Base-by-base conservation (phyloP, 2,888 invertebrate genomes). In the Drosophila formosana region DNA sequence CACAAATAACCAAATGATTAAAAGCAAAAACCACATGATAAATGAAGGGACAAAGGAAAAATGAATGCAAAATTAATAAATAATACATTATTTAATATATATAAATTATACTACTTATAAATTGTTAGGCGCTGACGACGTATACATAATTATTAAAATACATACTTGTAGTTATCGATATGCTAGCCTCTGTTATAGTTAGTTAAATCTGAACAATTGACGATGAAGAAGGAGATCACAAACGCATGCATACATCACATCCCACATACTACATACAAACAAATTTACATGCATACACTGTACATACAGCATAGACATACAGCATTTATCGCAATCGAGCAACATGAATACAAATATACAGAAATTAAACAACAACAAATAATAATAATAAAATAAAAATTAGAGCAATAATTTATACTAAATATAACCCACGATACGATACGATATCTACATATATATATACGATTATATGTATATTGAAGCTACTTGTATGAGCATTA, bases 161-260 rank as follows among this genome's bases (percentile, higher is more conserved):
- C 39, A 60, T 63, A 76, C 64, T 62, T 61, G 62, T 66, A 68
- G 64, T 57, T 69, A 74, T 62, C 74, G 49, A 73, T 73, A 78
- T 75, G 70, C 69, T 79, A 80, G 72, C 64, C 76, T 73, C 79
- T 73, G 84, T 84, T 88, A 88, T 88, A 88, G 89, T 82, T 88
- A 88, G 89, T 76, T 72, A 80, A 80, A 80, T 72, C 72, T 80
- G 66, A 76, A 72, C 66, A 69, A 68, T 60, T 68, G 52, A 41
- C 18, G 39, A 63, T 61, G 34, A 37, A n/a, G 34, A n/a, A n/a
- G n/a, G 5, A 34, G 45, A 56, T 49, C 47, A 45, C 43, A 62
- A 23, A 63, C 47, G 55, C 25, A 58, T 56, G 6, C 55, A 43
- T 25, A 66, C 25, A 30, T 30, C 30, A 18, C 18, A 62, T 46